Evolutionary conservation across 1,140 invertebrate species (phyloP), one percentile per base, ranked within the genome.

Genomic region (Tachypleus tridentatus): DNA sequence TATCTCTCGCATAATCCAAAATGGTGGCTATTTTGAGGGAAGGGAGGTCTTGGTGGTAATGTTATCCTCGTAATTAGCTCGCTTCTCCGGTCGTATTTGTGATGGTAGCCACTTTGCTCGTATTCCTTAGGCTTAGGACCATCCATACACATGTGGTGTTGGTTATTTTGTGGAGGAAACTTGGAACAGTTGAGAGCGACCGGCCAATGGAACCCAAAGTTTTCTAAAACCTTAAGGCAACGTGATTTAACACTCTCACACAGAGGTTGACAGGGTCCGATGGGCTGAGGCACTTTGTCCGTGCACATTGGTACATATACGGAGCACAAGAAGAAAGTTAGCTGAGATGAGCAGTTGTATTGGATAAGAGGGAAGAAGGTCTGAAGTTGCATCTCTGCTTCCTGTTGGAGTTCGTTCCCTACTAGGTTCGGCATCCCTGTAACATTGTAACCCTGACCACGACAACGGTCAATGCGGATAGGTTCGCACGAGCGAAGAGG

Each of bases 271-370:
- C 94, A 98, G 1, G 92, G 92, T n/a, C 92, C 92, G 57, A 98
- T 95, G 0, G 91, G 89, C 58, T 87, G 82, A n/a, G 87, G 75
- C 29, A 95, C 90, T 76, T 95, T 93, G 73, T 93, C 89, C 4
- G 92, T 95, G 78, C 94, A 98, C 91, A 97, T 94, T n/a, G 94
- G 94, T 51, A 91, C 88, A 75, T 95, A 95, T 8, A 93, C 91
- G 11, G 91, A 87, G 78, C 94, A 98, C 61, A 98, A 78, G 79
- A 98, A 96, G 72, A 97, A 83, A 72, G 89, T 86, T 58, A 98
- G 77, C 74, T 94, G 88, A 2, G 86, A 84, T 60, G 91, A 93
- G 78, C 94, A 97, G 51, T 91, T 89, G 77, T 93, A 96, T 74
- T 94, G 87, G 63, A 98, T 90, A 49, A 97, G 80, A 0, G 93